Evolutionary conservation across 2,797 vertebrate species (phyloP), one percentile per base, ranked within the genome.

Genomic region (Myoxocephalus aenaeus): DNA sequence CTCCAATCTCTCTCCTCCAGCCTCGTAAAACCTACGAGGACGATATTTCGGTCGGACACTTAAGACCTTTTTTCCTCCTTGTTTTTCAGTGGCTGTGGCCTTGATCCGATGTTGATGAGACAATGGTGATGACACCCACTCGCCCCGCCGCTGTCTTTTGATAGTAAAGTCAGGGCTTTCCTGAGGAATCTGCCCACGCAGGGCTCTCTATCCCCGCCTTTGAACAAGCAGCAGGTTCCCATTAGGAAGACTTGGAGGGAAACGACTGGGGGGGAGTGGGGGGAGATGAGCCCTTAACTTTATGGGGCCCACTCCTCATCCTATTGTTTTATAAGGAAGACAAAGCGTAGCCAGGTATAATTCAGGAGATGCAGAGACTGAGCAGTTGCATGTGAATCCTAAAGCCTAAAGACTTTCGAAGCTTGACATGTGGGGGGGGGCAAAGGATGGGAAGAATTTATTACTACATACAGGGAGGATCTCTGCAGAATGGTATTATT

Each of bases 221-320:
- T 94, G 92, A 94, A 94, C 86, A 62, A 25, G 73, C 90, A 93
- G 85, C 90, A 85, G 92, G 86, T 87, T 93, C 85, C 75, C 72
- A 94, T 94, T 93, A 91, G 73, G 68, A 65, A 69, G 83, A 86
- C 85, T 81, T 70, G 50, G 29, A 72, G 54, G 70, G 76, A 70
- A 54, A 75, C 70, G 25, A 87, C 42, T 74, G 65, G 36, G 70
- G 61, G 67, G 61, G 79, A 48, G 74, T 75, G 72, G 58, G 32
- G 70, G 61, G 70, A 57, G 77, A 51, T 77, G 77, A 73, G 61
- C 67, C 56, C 67, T 70, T 74, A 65, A 84, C 80, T 85, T 90
- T 83, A 80, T 85, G 88, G 89, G 84, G 59, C 56, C 64, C 68
- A n/a, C 69, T 83, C 70, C 70, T 82, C 65, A 65, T 90, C 67